phyloP scores from a whole-genome alignment of 35 echinoderm and acorn worm genomes.

The Apostichopus parvimensis region DNA sequence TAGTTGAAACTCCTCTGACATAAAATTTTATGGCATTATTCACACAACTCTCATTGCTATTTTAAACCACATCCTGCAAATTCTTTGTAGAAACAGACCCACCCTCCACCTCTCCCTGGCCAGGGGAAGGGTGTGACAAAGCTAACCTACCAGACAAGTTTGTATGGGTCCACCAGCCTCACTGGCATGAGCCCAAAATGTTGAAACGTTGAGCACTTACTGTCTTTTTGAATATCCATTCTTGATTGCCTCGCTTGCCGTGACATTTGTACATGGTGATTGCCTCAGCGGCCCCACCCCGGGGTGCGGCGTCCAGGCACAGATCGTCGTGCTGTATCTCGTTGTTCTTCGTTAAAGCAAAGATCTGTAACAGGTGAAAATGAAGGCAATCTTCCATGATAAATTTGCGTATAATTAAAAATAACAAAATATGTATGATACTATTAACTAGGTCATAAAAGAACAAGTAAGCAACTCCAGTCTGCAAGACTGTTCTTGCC shows the following conservation, averaged over 20 bases:
- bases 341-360: constrained; percentile 91
- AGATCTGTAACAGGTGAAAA: constrained; percentile 62
- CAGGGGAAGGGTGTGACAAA: too few relatives aligned
- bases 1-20: too few relatives aligned
- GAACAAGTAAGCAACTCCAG: too few relatives aligned
- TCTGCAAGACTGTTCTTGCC: too few relatives aligned
- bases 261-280: constrained; percentile 90
- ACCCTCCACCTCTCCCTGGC: neutral
- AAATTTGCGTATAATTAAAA: too few relatives aligned
- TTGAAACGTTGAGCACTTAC: constrained; percentile 48
- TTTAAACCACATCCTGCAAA: too few relatives aligned
- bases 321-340: constrained; percentile 98
- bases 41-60: too few relatives aligned
- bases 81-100: neutral
- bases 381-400: neutral
- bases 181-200: neutral
- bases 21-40: too few relatives aligned
- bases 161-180: neutral
- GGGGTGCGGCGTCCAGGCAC: constrained; percentile 87
- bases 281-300: constrained; percentile 63
- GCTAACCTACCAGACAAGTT: too few relatives aligned
- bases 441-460: too few relatives aligned
- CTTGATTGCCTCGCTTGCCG: constrained; percentile 92
- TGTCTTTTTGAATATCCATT: constrained; percentile 85
- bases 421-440: too few relatives aligned